A percentile compares a stretch with the other conserved stretches of the same genome.
Conservation (phyloP, 1,140 invertebrate genomes). For the Trichonephila clavata region DNA sequence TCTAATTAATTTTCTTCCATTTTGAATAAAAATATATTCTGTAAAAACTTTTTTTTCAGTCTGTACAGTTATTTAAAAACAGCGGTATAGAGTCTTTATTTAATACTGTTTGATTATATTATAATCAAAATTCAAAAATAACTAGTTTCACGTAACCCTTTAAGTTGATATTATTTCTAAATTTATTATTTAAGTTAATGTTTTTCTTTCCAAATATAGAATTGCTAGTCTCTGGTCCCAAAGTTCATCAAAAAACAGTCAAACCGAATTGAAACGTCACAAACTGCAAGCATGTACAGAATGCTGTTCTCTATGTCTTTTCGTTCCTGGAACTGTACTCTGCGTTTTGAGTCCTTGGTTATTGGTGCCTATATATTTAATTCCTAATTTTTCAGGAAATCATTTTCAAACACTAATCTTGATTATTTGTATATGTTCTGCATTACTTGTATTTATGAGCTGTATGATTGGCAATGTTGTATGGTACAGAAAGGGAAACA, state of each 20-base stretch:
- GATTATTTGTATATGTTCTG: conserved; percentile 61
- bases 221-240: conserved; percentile 33
- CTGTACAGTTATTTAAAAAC: too few relatives aligned
- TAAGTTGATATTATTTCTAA: too few relatives aligned
- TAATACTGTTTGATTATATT: too few relatives aligned
- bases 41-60: too few relatives aligned
- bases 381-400: conserved; percentile 58
- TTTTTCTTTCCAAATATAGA: not conserved
- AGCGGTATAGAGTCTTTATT: too few relatives aligned
- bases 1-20: too few relatives aligned
- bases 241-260: conserved; percentile 29
- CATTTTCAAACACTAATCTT: conserved; percentile 64
- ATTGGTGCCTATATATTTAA: conserved; percentile 72
- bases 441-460: conserved; percentile 64
- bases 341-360: conserved; percentile 63
- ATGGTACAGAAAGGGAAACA: conserved; percentile 74
- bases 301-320: conserved; percentile 55
- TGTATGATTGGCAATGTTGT: conserved; percentile 74
- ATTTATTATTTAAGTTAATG: too few relatives aligned
- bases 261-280: conserved; percentile 16
- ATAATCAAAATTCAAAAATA: too few relatives aligned
- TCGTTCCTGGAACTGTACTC: conserved; percentile 63
- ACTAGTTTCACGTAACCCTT: too few relatives aligned
- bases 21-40: too few relatives aligned
- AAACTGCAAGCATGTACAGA: conserved; percentile 65